phyloP scores from a whole-genome alignment of 2,797 vertebrate genomes.

The Centropyge bicolor region DNA sequence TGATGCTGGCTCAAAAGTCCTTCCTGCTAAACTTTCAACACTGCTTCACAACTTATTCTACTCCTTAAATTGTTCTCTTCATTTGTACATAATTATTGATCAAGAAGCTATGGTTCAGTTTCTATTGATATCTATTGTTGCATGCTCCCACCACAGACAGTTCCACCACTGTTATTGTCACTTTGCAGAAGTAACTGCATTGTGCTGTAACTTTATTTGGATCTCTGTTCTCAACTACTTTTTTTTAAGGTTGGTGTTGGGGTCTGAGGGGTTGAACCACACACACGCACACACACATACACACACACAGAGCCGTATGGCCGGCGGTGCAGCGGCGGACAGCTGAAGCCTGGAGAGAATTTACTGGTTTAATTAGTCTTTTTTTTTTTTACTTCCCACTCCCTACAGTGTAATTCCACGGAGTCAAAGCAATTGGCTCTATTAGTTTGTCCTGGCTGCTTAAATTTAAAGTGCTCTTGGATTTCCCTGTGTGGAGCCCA shows the following conservation, averaged over 20 bases:
- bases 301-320: not conserved
- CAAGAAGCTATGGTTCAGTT: not conserved
- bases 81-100: not conserved
- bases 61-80: not conserved
- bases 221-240: slow-evolving; percentile 15
- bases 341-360: slow-evolving; percentile 73
- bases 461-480: slow-evolving; percentile 75
- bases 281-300: no score
- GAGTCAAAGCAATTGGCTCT: slow-evolving; percentile 80
- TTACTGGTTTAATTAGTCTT: slow-evolving; percentile 81
- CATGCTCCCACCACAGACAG: not conserved
- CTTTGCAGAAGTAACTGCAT: slow-evolving; percentile 17
- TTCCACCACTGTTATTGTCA: slow-evolving; percentile 23
- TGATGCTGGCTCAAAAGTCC: slow-evolving; percentile 3
- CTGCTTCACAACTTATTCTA: not conserved
- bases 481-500: slow-evolving; percentile 65
- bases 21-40: slow-evolving; percentile 1
- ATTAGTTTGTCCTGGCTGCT: slow-evolving; percentile 77
- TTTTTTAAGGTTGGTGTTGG: not conserved
- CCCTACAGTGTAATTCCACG: slow-evolving; percentile 74
- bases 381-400: slow-evolving; percentile 59
- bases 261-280: slow-evolving; percentile 35
- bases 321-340: slow-evolving; percentile 37
- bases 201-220: slow-evolving; percentile 16
- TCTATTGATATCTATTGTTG: not conserved